Evolutionary conservation across 2,113 vertebrate genomes (phyloP).

Genomic region (Pygoscelis adeliae): DNA sequence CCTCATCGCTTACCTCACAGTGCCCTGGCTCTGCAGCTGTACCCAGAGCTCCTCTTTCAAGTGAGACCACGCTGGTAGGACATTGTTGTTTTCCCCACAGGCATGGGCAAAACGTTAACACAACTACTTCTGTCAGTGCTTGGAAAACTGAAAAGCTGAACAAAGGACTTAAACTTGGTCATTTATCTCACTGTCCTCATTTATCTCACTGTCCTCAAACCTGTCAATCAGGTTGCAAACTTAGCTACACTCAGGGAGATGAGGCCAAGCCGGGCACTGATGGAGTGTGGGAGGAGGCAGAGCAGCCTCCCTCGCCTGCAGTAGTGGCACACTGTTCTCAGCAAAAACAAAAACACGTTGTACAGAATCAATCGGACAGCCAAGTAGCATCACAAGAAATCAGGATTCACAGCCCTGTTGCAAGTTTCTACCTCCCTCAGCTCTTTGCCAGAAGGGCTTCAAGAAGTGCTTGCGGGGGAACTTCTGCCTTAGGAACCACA

Average conservation of each 20-base stretch:
- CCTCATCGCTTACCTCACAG: background rate
- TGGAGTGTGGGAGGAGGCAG: background rate
- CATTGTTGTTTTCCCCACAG: background rate
- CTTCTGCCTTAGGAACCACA: background rate
- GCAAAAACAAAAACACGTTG: rapidly evolving
- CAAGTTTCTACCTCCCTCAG: background rate
- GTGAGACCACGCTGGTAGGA: rapidly evolving
- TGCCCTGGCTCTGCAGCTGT: background rate
- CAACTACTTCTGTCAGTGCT: background rate
- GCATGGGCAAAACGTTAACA: background rate
- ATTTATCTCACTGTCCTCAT: background rate
- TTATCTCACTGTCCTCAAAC: background rate
- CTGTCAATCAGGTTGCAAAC: background rate
- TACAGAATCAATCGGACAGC: too few species aligned
- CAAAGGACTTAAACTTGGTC: background rate
- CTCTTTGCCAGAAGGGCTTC: background rate
- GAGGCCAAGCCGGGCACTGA: background rate
- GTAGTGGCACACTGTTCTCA: background rate
- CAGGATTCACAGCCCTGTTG: background rate
- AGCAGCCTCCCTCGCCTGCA: background rate
- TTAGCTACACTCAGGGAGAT: background rate
- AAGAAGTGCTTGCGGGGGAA: rapidly evolving
- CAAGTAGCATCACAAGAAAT: background rate
- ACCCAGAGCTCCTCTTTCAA: background rate
- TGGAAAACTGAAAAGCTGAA: background rate